A percentile compares a stretch with the other conserved stretches of the same genome.
Evolutionary conservation across 2,888 invertebrate species (phyloP).

Genomic region (Asteroscopus sphinx): DNA sequence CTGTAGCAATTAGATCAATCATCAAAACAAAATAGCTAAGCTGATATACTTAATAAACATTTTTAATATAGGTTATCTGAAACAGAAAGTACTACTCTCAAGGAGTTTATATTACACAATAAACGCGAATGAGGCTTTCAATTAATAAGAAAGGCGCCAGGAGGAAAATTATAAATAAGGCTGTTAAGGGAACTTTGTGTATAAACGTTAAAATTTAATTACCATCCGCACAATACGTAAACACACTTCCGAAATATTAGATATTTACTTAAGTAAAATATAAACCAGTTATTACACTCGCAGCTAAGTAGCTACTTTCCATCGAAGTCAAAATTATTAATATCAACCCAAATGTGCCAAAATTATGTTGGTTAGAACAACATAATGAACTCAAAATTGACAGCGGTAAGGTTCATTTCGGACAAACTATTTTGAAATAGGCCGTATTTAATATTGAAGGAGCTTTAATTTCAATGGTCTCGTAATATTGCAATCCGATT

Average conservation of each 20-base stretch:
- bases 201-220: slow-evolving; percentile 54
- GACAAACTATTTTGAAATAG: slow-evolving; percentile 31
- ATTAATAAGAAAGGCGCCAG: slow-evolving; percentile 16
- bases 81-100: neutral
- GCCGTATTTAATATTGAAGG: slow-evolving; percentile 52
- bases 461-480: slow-evolving; percentile 61
- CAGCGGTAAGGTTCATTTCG: slow-evolving; percentile 38
- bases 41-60: too few relatives aligned
- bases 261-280: slow-evolving; percentile 54
- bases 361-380: slow-evolving; percentile 19
- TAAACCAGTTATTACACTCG: slow-evolving; percentile 52
- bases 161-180: slow-evolving; percentile 7
- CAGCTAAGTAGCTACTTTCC: slow-evolving; percentile 36
- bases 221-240: slow-evolving; percentile 46
- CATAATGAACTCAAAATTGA: slow-evolving; percentile 32
- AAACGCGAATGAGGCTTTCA: slow-evolving; percentile 20
- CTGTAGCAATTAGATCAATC: neutral
- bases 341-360: slow-evolving; percentile 37
- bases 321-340: slow-evolving; percentile 53
- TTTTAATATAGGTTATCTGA: neutral
- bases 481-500: slow-evolving; percentile 60
- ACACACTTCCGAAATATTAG: slow-evolving; percentile 50
- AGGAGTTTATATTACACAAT: slow-evolving; percentile 12
- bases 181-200: slow-evolving; percentile 17
- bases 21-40: too few relatives aligned